A percentile compares a stretch with the other conserved stretches of the same genome.
Evolutionary conservation across 2,888 invertebrate species (phyloP).

Genomic region (Adineta ricciae): DNA sequence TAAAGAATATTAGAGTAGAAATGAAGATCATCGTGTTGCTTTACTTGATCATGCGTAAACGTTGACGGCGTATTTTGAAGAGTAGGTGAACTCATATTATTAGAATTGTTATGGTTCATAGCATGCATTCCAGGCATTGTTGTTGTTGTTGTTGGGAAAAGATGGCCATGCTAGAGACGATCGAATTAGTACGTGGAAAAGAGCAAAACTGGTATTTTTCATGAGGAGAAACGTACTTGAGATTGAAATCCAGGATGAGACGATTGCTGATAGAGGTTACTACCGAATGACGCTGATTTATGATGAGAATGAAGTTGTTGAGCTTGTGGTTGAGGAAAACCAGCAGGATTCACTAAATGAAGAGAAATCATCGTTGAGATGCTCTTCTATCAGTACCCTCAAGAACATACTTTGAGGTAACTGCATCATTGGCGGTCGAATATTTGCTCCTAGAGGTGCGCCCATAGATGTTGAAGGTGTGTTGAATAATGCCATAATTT

Average conservation of each 20-base stretch:
- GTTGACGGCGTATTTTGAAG: not conserved
- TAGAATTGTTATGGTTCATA: not conserved
- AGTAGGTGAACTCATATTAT: not conserved
- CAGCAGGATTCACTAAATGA: not conserved
- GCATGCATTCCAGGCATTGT: not conserved
- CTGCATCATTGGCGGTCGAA: not conserved
- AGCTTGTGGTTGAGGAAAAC: not conserved
- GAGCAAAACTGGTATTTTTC: not conserved
- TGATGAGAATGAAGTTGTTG: not conserved
- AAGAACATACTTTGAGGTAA: not conserved
- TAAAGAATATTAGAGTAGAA: not conserved
- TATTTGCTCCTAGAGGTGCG: not conserved
- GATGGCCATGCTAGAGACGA: not conserved
- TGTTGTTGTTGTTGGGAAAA: not conserved
- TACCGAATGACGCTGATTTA: not conserved
- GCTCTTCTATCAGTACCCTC: not conserved
- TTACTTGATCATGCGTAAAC: not conserved
- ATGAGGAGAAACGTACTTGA: not conserved
- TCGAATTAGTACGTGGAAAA: too few species aligned
- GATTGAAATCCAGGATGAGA: not conserved
- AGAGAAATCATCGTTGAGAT: not conserved
- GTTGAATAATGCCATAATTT: constrained; percentile 3
- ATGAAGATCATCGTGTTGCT: not conserved
- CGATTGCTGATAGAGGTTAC: not conserved
- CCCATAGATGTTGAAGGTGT: not conserved